Percentiles rank a stretch among this genome's conserved stretches.
Evolutionary conservation across 2,797 vertebrate species (phyloP).

Genomic region (Tragopan temminckii): DNA sequence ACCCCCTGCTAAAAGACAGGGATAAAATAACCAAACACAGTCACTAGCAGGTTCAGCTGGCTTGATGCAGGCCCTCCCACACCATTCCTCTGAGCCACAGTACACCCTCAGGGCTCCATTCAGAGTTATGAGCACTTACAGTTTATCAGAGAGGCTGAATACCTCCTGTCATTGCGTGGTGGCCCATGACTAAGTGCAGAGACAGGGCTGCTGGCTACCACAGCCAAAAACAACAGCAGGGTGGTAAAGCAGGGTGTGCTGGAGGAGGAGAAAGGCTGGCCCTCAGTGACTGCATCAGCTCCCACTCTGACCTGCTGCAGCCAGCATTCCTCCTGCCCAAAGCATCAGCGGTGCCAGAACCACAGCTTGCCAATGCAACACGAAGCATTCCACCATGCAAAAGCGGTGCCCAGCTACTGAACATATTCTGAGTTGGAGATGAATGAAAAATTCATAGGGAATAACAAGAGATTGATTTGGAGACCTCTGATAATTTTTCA

Average conservation of each 20-base stretch:
- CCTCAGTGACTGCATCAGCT: not conserved
- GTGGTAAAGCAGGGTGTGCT: not conserved
- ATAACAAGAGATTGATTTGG: not conserved
- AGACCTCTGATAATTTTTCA: not conserved
- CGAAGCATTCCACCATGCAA: accelerated
- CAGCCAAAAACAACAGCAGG: not conserved
- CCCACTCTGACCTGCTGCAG: not conserved
- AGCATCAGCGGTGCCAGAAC: not conserved
- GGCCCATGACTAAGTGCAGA: not conserved
- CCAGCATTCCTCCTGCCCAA: not conserved
- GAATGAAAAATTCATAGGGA: not conserved
- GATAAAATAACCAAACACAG: not conserved
- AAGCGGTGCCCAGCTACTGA: not conserved
- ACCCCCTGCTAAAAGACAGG: not conserved
- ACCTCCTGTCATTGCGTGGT: not conserved
- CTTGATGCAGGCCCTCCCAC: not conserved
- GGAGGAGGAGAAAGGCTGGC: not conserved
- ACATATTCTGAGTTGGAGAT: not conserved
- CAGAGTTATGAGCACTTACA: not conserved
- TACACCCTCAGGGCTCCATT: not conserved
- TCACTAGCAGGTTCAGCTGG: not conserved
- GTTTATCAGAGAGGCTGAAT: not conserved
- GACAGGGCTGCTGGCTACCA: not conserved
- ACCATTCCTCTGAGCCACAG: not conserved
- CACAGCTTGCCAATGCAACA: accelerated